Evolutionary conservation across 1,140 invertebrate species (phyloP), one percentile per base, ranked within the genome.

Genomic region (Bradynema listronoti): DNA sequence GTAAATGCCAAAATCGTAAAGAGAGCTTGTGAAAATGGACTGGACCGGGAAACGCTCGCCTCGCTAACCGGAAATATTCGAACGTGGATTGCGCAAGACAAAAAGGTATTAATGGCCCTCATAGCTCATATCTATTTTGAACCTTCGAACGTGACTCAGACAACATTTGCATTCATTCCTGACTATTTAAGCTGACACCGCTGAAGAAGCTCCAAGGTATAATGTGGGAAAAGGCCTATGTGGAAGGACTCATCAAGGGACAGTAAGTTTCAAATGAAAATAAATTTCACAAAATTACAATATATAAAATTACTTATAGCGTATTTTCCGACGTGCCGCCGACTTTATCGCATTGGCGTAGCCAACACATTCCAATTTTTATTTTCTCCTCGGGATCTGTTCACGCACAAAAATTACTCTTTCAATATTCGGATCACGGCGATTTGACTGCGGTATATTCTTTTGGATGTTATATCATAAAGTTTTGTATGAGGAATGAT

Each of bases 351-450:
- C 78, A 82, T 56, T 88, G 90, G 86, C 79, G 78, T 14, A 73
- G 81, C 0, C 72, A 81, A 46, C 85, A 84, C 5, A 85, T 85
- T 54, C 83, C 84, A 66, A 80, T 94, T 32, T 91, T 87, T 69
- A 85, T 93, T 45, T 95, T 89, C 73, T 94, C 90, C 0, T 92
- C 90, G 51, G 91, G 90, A 45, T 91, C 88, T 68, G 85, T 91
- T 0, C 85, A 87, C 73, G 87, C 90, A 34, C 91, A 95, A 79
- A 89, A 91, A 77, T 81, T 92, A 9, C 81, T 93, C 2, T 91
- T 93, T 78, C 81, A 82, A 0, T 80, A 91, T 78, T 85, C 88
- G 22, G 78, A 80, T 30, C 80, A 84, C 41, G 91, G 90, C 14
- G 85, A 94, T 80, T 74, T 94, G 58, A 80, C 83, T 11, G 19